Evolutionary conservation across 2,888 invertebrate species (phyloP).

Genomic region (Neoaliturus tenellus): DNA sequence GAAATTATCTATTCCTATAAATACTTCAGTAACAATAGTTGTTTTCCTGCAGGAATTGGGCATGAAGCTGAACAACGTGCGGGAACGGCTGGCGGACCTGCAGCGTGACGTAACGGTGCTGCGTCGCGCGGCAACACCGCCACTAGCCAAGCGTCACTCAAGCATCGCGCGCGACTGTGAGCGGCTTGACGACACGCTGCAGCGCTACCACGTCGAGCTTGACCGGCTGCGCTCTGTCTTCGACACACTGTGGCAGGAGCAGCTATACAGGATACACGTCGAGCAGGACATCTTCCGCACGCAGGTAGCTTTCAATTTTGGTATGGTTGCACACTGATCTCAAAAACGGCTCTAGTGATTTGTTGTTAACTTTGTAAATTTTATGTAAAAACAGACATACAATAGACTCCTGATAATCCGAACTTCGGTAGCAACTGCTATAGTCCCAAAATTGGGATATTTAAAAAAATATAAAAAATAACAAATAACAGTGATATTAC

Average conservation of each 20-base stretch:
- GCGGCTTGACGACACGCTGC: constrained; percentile 77
- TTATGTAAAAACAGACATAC: too few species aligned
- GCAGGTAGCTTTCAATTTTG: constrained; percentile 71
- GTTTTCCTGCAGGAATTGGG: constrained; percentile 76
- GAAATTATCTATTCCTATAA: too few species aligned
- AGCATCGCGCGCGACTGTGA: constrained; percentile 74
- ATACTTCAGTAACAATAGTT: not conserved
- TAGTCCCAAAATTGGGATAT: too few species aligned
- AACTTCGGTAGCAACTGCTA: too few species aligned
- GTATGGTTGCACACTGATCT: too few species aligned
- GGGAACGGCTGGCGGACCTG: constrained; percentile 80
- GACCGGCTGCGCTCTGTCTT: constrained; percentile 78
- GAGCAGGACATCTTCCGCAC: constrained; percentile 82
- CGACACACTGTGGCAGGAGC: constrained; percentile 83
- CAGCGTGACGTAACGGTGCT: constrained; percentile 82
- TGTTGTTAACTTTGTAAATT: too few species aligned
- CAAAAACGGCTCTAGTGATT: too few species aligned
- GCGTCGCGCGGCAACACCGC: constrained; percentile 75
- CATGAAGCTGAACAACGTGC: constrained; percentile 77
- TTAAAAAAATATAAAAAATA: too few species aligned
- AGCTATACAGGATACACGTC: constrained; percentile 80
- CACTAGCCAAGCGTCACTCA: constrained; percentile 69
- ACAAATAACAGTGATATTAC: too few species aligned
- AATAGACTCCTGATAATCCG: too few species aligned
- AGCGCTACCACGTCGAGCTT: constrained; percentile 77